Percentiles rank a stretch among this genome's conserved stretches.
phyloP scores from a whole-genome alignment of 2,113 vertebrate species.

The Psettodes erumei region DNA sequence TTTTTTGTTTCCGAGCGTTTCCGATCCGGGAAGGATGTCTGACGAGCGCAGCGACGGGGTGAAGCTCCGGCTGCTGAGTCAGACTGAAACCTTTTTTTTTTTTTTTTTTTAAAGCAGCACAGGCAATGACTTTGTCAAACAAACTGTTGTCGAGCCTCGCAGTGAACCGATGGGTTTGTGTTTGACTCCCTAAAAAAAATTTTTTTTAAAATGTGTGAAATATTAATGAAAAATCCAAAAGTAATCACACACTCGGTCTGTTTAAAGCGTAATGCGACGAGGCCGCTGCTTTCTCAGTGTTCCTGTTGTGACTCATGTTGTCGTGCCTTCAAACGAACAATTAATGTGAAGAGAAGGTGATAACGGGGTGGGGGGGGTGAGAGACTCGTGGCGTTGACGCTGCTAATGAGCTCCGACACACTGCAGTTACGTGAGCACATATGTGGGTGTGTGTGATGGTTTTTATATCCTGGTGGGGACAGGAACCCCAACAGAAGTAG shows the following conservation, averaged over 20 bases:
- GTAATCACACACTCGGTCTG: background rate
- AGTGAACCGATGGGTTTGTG: too few species aligned
- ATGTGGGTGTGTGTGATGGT: conserved; percentile 5
- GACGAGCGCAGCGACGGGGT: background rate
- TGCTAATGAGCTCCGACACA: conserved; percentile 32
- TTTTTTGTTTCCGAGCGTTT: too few species aligned
- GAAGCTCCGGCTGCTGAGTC: background rate
- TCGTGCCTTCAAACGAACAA: conserved; percentile 26
- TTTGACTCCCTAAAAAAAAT: too few species aligned
- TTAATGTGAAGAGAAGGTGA: conserved; percentile 28
- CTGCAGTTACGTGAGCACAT: background rate
- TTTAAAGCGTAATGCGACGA: background rate
- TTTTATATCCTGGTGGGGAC: too few species aligned
- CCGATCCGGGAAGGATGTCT: background rate
- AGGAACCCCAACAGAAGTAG: too few species aligned
- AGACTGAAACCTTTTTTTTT: too few species aligned
- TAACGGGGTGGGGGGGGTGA: background rate
- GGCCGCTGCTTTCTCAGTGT: background rate
- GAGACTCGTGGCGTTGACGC: background rate
- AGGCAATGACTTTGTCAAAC: too few species aligned
- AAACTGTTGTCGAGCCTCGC: too few species aligned
- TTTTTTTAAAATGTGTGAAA: too few species aligned
- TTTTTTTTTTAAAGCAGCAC: too few species aligned
- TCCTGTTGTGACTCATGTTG: conserved; percentile 15
- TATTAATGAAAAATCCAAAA: too few species aligned